Base-by-base conservation (phyloP, 2,797 vertebrate genomes). In the Neomorphus geoffroyi region DNA sequence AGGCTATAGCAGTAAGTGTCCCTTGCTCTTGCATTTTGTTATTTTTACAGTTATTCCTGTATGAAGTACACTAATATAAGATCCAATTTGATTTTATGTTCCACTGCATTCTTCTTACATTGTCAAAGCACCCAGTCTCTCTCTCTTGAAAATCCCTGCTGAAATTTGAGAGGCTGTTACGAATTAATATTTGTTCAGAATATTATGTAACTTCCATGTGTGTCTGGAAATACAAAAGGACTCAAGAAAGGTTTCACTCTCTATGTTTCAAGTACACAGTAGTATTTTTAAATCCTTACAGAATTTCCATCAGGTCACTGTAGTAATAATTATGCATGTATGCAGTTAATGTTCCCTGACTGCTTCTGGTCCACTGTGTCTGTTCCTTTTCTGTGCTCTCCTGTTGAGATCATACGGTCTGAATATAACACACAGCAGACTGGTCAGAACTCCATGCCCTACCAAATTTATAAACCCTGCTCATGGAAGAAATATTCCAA, bases 311-410 rank as follows among this genome's bases (percentile, higher is more conserved):
- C 88, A 88, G 91, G 86, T 94, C 96, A 87, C 94, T 74, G 73
- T 86, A 83, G 93, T 80, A 92, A 87, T 96, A 93, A 96, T 96
- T 96, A 91, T 96, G 95, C 71, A 82, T 87, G 35, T 80, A 80
- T 93, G 74, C 82, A 95, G 96, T 95, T 97, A 97, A 97, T 97
- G 96, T 96, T 97, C 96, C 92, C 86, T 94, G 94, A 77, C 87
- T 96, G 81, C 67, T 61, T 86, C 85, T 78, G 79, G 93, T 89
- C 81, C 54, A 48, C 84, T 23, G 50, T 88, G 80, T 74, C 86
- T 94, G 86, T 77, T 97, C 93, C 90, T 91, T 94, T 69, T 96
- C 87, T 69, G 50, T 60, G 92, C 83, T 67, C 64, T 92, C 95
- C 90, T 56, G 51, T 88, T 95, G 96, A 96, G 95, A 97, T 96